Evolutionary conservation across 2,113 vertebrate genomes (phyloP).

Genomic region (Leucopsar rothschildi): DNA sequence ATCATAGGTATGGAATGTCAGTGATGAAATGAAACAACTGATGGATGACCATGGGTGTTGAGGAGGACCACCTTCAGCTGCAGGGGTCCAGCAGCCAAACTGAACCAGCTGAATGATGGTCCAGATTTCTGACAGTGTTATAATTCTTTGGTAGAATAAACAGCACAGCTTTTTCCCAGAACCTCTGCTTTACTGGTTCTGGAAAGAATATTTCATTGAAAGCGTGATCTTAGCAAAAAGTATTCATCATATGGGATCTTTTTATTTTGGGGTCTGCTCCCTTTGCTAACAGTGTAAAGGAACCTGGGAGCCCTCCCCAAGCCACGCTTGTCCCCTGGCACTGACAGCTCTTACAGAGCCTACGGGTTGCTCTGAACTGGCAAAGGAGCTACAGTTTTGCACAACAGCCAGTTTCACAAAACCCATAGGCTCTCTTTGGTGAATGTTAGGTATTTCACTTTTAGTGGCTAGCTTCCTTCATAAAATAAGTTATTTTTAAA

Average conservation of each 20-base stretch:
- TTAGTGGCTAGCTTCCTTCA: neutral
- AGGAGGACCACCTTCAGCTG: neutral
- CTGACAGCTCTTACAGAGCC: neutral
- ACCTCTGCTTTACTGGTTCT: neutral
- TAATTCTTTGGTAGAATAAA: neutral
- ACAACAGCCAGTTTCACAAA: neutral
- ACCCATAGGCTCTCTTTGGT: neutral
- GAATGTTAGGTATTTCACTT: neutral
- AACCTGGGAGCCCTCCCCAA: neutral
- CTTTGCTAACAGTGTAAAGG: neutral
- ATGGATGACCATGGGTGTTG: neutral
- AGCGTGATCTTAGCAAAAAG: neutral
- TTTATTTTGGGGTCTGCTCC: neutral
- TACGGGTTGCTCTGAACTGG: neutral
- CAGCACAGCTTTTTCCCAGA: neutral
- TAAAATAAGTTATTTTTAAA: neutral
- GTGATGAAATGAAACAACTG: neutral
- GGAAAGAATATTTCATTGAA: neutral
- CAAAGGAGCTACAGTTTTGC: neutral
- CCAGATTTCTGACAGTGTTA: neutral
- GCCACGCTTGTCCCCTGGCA: neutral
- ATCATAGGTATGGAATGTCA: neutral
- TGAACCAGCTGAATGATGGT: neutral
- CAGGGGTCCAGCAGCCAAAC: neutral
- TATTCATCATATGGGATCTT: neutral